Evolutionary conservation across 2,113 vertebrate species (phyloP).

Genomic region (Camarhynchus parvulus): DNA sequence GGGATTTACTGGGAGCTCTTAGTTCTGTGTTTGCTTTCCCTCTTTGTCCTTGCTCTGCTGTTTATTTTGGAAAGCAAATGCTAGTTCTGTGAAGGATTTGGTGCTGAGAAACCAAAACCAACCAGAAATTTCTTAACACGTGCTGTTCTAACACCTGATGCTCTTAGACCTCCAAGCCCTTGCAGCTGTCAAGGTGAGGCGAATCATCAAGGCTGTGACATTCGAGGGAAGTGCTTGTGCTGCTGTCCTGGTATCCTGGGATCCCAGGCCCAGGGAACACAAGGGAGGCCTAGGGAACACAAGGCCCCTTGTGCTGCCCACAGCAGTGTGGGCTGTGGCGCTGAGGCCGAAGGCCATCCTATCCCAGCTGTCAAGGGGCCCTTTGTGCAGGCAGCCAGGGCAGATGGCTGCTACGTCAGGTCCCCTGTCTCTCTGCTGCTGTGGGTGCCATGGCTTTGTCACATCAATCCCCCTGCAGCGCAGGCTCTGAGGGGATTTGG

Average conservation of each 20-base stretch:
- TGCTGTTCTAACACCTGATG: neutral
- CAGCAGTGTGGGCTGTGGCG: neutral
- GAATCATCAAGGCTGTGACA: neutral
- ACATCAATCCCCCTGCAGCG: fast-evolving
- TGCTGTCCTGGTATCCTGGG: fast-evolving
- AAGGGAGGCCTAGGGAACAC: neutral
- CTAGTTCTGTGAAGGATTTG: neutral
- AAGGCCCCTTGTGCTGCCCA: neutral
- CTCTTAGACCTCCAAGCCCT: neutral
- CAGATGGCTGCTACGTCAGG: fast-evolving
- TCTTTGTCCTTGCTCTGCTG: neutral
- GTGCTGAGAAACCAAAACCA: neutral
- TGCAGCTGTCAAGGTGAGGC: neutral
- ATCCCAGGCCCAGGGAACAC: too few species aligned
- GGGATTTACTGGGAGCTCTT: neutral
- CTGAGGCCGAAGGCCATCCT: neutral
- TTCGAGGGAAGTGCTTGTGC: fast-evolving
- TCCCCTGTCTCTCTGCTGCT: fast-evolving
- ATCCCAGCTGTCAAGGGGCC: neutral
- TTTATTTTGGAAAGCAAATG: fast-evolving
- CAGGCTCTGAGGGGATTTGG: neutral
- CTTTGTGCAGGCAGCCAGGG: neutral
- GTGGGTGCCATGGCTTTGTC: fast-evolving
- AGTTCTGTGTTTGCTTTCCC: neutral
- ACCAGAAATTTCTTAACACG: fast-evolving